These are phyloP conservation scores for Sisor rabdophorus DNA, from an alignment of 2,113 vertebrate genomes.

Conservation along the genomic window DNA sequence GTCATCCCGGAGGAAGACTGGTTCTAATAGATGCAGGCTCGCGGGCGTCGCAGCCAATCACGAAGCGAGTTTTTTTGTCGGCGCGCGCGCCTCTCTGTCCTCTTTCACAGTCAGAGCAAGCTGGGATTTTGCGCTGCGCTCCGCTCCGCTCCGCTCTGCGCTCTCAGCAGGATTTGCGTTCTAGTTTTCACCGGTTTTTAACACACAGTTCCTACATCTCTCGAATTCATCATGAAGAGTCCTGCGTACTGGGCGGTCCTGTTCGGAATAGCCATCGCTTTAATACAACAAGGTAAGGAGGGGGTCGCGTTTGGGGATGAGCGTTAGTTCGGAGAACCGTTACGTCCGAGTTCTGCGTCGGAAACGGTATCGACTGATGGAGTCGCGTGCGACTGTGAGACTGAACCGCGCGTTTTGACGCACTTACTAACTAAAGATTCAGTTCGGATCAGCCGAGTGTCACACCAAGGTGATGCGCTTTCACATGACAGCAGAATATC, in stretches of 20 bases:
- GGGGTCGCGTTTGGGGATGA: constrained; percentile 4
- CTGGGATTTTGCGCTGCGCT: constrained; percentile 50
- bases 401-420: constrained; percentile 24
- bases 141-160: constrained; percentile 44
- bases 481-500: constrained; percentile 29
- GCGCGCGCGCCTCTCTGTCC: constrained; percentile 58
- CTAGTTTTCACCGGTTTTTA: constrained; percentile 38
- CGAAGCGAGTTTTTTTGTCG: constrained; percentile 54
- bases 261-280: constrained; percentile 65
- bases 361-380: not conserved
- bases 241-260: constrained; percentile 71
- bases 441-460: constrained; percentile 53
- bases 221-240: constrained; percentile 60
- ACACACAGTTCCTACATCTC: not conserved
- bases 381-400: not conserved
- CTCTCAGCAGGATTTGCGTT: constrained; percentile 54
- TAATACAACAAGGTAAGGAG: constrained; percentile 71
- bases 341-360: not conserved
- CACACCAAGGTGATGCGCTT: constrained; percentile 40
- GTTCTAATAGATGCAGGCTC: constrained; percentile 25
- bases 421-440: constrained; percentile 39
- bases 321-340: not conserved
- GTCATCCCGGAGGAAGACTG: constrained; percentile 34
- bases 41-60: constrained; percentile 54
- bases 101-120: constrained; percentile 51